Base-by-base conservation (phyloP, 30 jellyfish, hydroid and myxozoan genomes). In the Cassiopea andromeda region DNA sequence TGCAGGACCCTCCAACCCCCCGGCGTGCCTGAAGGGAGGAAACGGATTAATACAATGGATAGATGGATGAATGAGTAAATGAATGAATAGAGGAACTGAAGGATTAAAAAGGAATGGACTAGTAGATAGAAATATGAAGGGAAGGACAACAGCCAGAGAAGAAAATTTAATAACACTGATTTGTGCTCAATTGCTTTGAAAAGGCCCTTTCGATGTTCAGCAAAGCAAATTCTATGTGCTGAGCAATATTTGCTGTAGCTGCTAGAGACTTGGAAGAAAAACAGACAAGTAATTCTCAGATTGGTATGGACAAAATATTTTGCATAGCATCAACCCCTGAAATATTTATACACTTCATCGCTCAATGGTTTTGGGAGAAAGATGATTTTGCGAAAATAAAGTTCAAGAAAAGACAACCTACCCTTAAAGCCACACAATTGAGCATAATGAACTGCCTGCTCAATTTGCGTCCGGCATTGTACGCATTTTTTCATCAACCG, bases 401-500 rank as follows among this genome's bases (percentile, higher is more conserved):
- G 60, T 6, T 18, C 54, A 43, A 72, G 3, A 4, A 72, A 43
- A 46, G 60, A 72, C 9, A 43, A 6, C 86, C 14, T 60, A 89
- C 97, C 93, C 77, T 76, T 79, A 43, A 77, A 58, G 72, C 96
- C 93, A 81, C 97, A 87, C 68, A 93, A 85, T 1, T 78, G 81
- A 38, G 87, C 16, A 71, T 75, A 89, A 8, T 87, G 67, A 8
- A 94, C 87, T 17, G 72, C 91, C 38, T 90, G 73, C 60, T 89
- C 97, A 17, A 94, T 86, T 44, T 96, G 93, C 72, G 84, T 71
- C 44, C 98, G 91, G 60, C 98, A 94, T 14, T 89, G 96, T 47
- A 94, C 97, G 79, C 98, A 94, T 67, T 94, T 94, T 89, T 94
- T 94, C 98, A 94, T 94, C 80, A 94, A 73, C 77, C 80, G 88